These are phyloP conservation scores for Benthosema pterotum DNA, from an alignment of 2,797 vertebrate genomes.

Conservation along the genomic window DNA sequence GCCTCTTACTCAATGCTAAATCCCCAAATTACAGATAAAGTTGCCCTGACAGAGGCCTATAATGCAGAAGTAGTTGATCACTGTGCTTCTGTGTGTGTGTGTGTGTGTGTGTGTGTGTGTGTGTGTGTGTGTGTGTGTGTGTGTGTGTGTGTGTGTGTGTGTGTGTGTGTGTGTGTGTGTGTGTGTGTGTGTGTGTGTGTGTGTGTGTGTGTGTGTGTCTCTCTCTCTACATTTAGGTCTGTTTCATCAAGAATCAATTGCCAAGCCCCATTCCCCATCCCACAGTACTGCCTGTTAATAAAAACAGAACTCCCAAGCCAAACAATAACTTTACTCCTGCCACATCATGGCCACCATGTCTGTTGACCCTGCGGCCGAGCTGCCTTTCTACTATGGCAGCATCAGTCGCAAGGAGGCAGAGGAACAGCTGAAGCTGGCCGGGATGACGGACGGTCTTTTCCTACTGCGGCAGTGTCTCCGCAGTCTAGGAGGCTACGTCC, in stretches of 20 bases:
- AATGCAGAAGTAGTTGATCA: not conserved
- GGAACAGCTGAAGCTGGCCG: constrained; percentile 91
- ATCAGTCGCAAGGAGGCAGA: constrained; percentile 91
- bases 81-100: constrained; percentile 1
- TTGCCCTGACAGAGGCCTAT: too few species aligned
- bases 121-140: not conserved
- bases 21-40: too few species aligned
- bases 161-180: not conserved
- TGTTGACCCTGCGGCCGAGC: constrained; percentile 86
- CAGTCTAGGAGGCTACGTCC: constrained; percentile 93
- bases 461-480: constrained; percentile 93
- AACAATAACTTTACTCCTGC: too few species aligned
- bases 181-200: constrained; percentile 9
- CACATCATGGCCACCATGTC: constrained; percentile 73
- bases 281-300: not conserved
- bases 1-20: too few species aligned
- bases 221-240: constrained; percentile 9
- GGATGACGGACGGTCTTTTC: constrained; percentile 93
- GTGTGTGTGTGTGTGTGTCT: not conserved
- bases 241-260: not conserved
- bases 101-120: constrained; percentile 9
- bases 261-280: not conserved
- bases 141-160: not conserved
- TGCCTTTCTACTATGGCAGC: constrained; percentile 96
- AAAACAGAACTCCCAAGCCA: not conserved